Conservation (phyloP, 2,888 invertebrate species). For the Hanleya hanleyi region DNA sequence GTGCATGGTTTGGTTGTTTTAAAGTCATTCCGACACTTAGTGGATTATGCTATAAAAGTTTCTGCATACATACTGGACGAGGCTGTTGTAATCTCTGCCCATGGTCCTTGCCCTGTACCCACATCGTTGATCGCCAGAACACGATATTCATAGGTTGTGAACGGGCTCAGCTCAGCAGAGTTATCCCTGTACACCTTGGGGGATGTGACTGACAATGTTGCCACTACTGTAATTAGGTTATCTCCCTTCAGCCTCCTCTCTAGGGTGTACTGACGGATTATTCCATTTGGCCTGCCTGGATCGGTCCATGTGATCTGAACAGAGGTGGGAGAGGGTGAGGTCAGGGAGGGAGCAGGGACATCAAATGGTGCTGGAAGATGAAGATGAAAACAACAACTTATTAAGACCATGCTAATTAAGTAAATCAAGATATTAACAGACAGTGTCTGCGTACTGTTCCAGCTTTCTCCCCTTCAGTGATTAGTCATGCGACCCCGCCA, state of each 20-base stretch:
- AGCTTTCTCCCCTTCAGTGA: no score
- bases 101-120: conserved; percentile 56
- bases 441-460: no score
- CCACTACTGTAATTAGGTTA: conserved; percentile 37
- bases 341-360: conserved; percentile 52
- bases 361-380: conserved; percentile 55
- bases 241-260: conserved; percentile 56
- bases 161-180: conserved; percentile 58
- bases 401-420: no score
- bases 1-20: no score
- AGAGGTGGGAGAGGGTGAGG: conserved; percentile 66
- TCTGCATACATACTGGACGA: conserved; percentile 60
- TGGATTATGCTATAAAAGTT: no score
- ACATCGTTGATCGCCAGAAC: conserved; percentile 61
- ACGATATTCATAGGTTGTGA: conserved; percentile 66
- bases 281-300: conserved; percentile 65
- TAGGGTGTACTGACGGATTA: conserved; percentile 59
- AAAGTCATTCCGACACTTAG: no score
- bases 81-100: conserved; percentile 63
- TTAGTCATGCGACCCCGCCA: no score
- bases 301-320: conserved; percentile 61
- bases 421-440: no score
- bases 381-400: no score
- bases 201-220: conserved; percentile 38
- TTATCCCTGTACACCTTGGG: conserved; percentile 58